These are phyloP conservation scores for Spea bombifrons DNA, from an alignment of 2,113 vertebrate genomes.

Conservation along the genomic window DNA sequence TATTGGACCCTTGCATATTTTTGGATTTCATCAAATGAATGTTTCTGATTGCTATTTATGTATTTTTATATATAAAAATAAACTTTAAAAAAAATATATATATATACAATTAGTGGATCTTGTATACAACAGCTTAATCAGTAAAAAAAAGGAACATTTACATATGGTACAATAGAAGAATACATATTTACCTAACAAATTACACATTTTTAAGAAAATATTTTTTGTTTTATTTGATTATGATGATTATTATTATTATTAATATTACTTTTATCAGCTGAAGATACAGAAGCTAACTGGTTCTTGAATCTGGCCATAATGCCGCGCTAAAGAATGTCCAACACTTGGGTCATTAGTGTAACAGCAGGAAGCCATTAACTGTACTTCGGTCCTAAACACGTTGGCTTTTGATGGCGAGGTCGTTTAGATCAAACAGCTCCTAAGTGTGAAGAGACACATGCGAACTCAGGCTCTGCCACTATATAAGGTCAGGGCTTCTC, in stretches of 20 bases:
- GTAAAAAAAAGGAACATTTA: no score
- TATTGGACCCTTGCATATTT: neutral
- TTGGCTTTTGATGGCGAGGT: conserved; percentile 56
- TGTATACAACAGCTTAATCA: no score
- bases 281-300: neutral
- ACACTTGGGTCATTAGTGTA: conserved; percentile 15
- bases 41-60: no score
- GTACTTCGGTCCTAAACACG: conserved; percentile 49
- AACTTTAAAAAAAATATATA: no score
- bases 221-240: no score
- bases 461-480: conserved; percentile 14
- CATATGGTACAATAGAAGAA: no score
- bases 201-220: no score
- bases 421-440: conserved; percentile 60
- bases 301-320: no score
- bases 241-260: no score
- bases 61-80: no score
- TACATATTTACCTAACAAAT: no score
- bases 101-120: no score
- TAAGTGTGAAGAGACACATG: conserved; percentile 59
- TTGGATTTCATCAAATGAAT: neutral
- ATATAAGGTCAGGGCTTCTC: conserved; percentile 22
- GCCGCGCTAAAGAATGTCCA: neutral
- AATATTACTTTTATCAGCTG: neutral
- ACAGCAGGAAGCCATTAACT: conserved; percentile 28